These are phyloP conservation scores for Cantharis flavilabris DNA, from an alignment of 2,888 invertebrate genomes.

Conservation along the genomic window DNA sequence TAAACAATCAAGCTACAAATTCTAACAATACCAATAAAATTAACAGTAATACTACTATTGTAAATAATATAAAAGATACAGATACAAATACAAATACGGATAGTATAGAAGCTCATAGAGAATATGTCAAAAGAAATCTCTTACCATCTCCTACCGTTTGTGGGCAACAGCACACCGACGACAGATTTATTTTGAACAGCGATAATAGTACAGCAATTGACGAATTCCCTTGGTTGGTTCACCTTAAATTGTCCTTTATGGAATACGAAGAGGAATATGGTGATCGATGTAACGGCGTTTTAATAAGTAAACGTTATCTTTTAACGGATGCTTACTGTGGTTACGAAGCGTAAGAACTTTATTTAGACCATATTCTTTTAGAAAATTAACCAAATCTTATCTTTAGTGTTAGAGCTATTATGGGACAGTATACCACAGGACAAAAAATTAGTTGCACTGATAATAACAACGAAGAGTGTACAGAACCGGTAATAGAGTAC, in stretches of 20 bases:
- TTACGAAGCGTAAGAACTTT: conserved; percentile 3
- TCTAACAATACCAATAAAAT: background rate
- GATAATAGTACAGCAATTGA: background rate
- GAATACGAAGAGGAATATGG: conserved; percentile 6
- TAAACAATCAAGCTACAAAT: background rate
- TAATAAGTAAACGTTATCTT: conserved; percentile 19
- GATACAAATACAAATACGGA: background rate
- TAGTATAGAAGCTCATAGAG: background rate
- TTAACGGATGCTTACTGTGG: conserved; percentile 19
- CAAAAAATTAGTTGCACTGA: conserved; percentile 6
- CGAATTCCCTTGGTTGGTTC: conserved; percentile 22
- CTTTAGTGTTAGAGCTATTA: conserved; percentile 4
- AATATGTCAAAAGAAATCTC: background rate
- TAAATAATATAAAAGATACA: too few relatives aligned
- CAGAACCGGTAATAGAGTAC: background rate
- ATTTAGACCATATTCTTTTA: background rate
- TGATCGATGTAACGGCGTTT: conserved; percentile 13
- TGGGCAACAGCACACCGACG: conserved; percentile 11
- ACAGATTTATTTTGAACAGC: background rate
- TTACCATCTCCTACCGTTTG: background rate
- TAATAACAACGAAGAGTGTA: conserved; percentile 1
- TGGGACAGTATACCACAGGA: conserved; percentile 9
- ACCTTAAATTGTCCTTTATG: background rate
- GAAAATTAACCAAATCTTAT: background rate
- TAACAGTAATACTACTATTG: background rate